Conservation (phyloP, 2,888 invertebrate genomes). For the Eulithis prunata region DNA sequence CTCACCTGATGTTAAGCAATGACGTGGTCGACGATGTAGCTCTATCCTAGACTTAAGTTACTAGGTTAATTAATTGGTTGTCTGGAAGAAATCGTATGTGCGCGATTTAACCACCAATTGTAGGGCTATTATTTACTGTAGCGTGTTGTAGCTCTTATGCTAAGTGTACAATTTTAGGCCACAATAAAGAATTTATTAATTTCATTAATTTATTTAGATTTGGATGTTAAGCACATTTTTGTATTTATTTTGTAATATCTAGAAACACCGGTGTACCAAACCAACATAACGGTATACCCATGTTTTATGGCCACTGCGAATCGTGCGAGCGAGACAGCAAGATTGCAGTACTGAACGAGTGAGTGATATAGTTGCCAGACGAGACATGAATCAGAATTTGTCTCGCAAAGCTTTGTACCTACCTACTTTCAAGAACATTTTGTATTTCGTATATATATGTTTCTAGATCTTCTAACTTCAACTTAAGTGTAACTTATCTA, state of each 20-base stretch:
- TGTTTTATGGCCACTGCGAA: constrained; percentile 25
- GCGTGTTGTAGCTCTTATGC: too few species aligned
- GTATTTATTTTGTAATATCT: constrained; percentile 17
- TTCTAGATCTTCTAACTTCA: background rate
- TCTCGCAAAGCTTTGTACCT: constrained; percentile 11
- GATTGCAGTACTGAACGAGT: background rate
- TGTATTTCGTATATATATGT: background rate
- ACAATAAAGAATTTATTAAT: too few species aligned
- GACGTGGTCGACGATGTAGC: too few species aligned
- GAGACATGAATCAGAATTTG: constrained; percentile 25
- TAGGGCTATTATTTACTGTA: too few species aligned
- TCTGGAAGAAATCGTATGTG: too few species aligned
- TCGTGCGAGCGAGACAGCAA: constrained; percentile 14
- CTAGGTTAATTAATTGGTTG: too few species aligned
- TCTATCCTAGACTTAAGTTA: too few species aligned
- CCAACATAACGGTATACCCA: constrained; percentile 24
- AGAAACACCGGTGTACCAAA: constrained; percentile 15
- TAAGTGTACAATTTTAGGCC: too few species aligned
- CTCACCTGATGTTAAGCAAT: too few species aligned
- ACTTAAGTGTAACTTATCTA: too few species aligned
- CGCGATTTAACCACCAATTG: too few species aligned
- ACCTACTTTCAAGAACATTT: constrained; percentile 1
- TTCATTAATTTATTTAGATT: too few species aligned
- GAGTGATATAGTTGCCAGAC: constrained; percentile 26
- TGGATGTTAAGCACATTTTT: background rate